phyloP scores from a whole-genome alignment of 53 echinoderm and acorn worm species.

The Crossaster papposus region DNA sequence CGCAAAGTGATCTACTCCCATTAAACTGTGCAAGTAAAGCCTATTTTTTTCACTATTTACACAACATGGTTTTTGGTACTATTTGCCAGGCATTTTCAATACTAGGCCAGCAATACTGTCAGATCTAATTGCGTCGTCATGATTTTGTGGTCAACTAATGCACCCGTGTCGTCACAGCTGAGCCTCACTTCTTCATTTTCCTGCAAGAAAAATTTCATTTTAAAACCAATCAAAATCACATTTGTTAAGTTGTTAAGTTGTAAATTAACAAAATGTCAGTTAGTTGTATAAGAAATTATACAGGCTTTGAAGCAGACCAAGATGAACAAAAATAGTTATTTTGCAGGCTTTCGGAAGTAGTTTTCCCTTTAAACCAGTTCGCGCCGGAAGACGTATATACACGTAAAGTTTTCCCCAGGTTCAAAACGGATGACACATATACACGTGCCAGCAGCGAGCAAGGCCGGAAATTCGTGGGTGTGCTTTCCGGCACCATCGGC shows the following conservation, averaged over 20 bases:
- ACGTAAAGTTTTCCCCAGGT: too few relatives aligned
- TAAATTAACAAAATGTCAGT: too few relatives aligned
- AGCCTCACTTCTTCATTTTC: conserved; percentile 51
- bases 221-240: background rate
- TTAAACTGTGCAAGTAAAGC: background rate
- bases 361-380: too few relatives aligned
- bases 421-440: too few relatives aligned
- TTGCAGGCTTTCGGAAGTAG: too few relatives aligned
- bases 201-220: conserved; percentile 17
- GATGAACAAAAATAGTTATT: too few relatives aligned
- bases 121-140: conserved; percentile 40
- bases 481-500: too few relatives aligned
- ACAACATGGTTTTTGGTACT: conserved; percentile 20
- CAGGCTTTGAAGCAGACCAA: too few relatives aligned
- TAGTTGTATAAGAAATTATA: too few relatives aligned
- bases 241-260: background rate
- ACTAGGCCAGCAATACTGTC: conserved; percentile 44
- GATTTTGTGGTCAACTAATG: conserved; percentile 13
- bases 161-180: background rate
- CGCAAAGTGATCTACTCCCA: background rate
- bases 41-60: background rate
- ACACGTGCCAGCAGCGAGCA: too few relatives aligned
- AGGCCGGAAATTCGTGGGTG: too few relatives aligned
- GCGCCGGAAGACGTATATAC: too few relatives aligned
- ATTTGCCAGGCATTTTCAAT: conserved; percentile 33